Evolutionary conservation across 2,113 vertebrate genomes (phyloP).

Genomic region (Campylorhamphus procurvoides): DNA sequence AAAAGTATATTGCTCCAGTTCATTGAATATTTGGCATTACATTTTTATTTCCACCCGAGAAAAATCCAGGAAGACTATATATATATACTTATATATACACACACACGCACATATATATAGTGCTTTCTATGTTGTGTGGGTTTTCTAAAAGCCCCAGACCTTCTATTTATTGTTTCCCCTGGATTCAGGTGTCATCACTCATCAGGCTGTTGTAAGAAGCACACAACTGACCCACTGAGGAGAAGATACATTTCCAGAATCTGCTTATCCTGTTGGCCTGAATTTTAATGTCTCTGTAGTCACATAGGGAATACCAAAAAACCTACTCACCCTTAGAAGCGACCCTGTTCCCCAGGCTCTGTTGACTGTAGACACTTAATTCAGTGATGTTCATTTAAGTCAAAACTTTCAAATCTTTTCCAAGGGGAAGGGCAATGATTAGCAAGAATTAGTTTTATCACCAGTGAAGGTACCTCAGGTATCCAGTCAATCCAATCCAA

Average conservation of each 20-base stretch:
- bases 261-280: neutral
- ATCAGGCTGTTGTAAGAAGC: neutral
- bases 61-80: neutral
- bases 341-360: neutral
- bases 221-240: neutral
- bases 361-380: neutral
- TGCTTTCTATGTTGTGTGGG: neutral
- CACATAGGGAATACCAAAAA: neutral
- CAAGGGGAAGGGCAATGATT: neutral
- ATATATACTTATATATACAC: no score
- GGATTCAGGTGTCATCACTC: neutral
- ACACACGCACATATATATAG: neutral
- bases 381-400: neutral
- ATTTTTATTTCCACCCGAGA: neutral
- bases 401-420: neutral
- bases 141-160: neutral
- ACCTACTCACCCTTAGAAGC: neutral
- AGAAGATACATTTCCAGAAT: neutral
- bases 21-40: neutral
- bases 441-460: neutral
- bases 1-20: neutral
- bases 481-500: neutral
- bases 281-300: neutral
- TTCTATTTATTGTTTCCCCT: neutral
- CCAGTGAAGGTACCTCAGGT: neutral